These are phyloP conservation scores for Folsomia manolachei DNA, from an alignment of 2,888 invertebrate species.

Conservation along the genomic window DNA sequence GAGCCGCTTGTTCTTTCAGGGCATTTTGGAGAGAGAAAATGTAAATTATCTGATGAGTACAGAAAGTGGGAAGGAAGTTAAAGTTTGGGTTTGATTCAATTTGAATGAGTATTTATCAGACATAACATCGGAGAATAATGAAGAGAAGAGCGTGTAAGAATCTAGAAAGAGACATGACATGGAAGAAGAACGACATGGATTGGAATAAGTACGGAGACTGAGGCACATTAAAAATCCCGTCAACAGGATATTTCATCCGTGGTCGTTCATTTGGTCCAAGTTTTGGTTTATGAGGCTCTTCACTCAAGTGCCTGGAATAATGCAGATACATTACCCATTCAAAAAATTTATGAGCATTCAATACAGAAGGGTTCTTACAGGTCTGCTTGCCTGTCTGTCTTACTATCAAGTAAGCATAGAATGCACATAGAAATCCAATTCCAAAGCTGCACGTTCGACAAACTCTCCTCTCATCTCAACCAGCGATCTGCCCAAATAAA, in stretches of 20 bases:
- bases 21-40: too few species aligned
- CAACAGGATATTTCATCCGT: neutral
- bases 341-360: constrained; percentile 21
- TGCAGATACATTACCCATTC: constrained; percentile 32
- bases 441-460: constrained; percentile 5
- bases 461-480: constrained; percentile 12
- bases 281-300: constrained; percentile 26
- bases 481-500: constrained; percentile 10
- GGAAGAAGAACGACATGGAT: neutral
- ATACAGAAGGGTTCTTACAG: constrained; percentile 20
- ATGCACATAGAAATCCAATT: constrained; percentile 13
- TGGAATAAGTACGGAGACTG: neutral
- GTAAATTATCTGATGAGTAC: neutral
- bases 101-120: too few species aligned
- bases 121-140: too few species aligned
- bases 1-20: too few species aligned
- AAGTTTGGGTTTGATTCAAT: too few species aligned
- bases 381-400: constrained; percentile 1
- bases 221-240: constrained; percentile 15
- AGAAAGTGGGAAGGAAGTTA: too few species aligned
- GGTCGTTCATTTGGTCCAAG: constrained; percentile 17
- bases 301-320: constrained; percentile 18
- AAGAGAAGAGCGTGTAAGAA: too few species aligned
- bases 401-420: neutral
- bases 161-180: neutral